phyloP scores from a whole-genome alignment of 2,888 invertebrate species.

The Encarsia formosa region DNA sequence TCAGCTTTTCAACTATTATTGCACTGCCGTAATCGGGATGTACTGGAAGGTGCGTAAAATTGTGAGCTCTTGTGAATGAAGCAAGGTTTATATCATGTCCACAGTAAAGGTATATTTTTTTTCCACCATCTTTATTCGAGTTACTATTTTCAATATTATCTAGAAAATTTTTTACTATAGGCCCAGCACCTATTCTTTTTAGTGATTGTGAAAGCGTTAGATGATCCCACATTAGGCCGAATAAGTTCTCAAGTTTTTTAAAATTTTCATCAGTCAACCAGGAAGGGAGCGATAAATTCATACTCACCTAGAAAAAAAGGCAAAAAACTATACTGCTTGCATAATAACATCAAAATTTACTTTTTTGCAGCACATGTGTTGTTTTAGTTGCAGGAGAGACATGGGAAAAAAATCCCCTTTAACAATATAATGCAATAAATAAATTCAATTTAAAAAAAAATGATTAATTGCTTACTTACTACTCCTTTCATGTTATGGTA shows the following conservation, averaged over 20 bases:
- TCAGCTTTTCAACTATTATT: slow-evolving; percentile 10
- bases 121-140: neutral
- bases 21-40: slow-evolving; percentile 9
- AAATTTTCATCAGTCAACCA: slow-evolving; percentile 31
- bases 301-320: neutral
- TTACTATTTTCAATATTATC: slow-evolving; percentile 9
- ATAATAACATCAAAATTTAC: no score
- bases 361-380: no score
- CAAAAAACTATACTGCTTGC: no score
- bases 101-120: slow-evolving; percentile 16
- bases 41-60: neutral
- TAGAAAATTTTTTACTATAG: slow-evolving; percentile 9
- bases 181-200: slow-evolving; percentile 29
- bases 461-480: no score
- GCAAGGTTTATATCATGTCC: slow-evolving; percentile 11
- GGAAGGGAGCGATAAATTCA: slow-evolving; percentile 17
- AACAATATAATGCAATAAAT: no score
- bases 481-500: no score
- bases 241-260: slow-evolving; percentile 15
- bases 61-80: neutral
- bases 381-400: no score
- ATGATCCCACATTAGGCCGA: slow-evolving; percentile 24
- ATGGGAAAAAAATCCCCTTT: no score
- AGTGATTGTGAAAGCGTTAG: slow-evolving; percentile 25
- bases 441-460: no score